Base-by-base conservation (phyloP, 2,797 vertebrate species). In the Pseudochirops corinnae region DNA sequence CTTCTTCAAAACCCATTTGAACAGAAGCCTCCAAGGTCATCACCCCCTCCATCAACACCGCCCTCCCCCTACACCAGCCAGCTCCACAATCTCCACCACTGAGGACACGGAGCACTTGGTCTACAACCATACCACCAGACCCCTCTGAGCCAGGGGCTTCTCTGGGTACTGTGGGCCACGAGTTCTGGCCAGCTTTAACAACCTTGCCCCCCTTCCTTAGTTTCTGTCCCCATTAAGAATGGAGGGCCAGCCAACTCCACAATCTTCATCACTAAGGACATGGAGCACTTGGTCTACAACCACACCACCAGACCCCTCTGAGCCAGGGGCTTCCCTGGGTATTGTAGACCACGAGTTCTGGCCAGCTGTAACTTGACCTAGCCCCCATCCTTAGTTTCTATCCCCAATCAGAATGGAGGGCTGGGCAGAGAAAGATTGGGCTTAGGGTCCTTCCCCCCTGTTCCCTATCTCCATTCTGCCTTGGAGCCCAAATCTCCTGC, bases 41-140 rank as follows among this genome's bases (percentile, higher is more conserved):
- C 98, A 97, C 93, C 74, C 74, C 24, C 99, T 0, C 12, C 94
- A 28, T 53, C 98, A 9, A 99, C 98, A 0, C 53, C 99, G 56
- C 0, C 99, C 99, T 0, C 99, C 98, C 0, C 90, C 99, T 26
- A 99, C 99, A 0, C 98, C 98, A 0, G 99, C 99, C 95, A 99
- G 98, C 93, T 98, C 98, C 90, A 99, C 99, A 0, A 97, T 99
- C 91, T 98, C 98, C 87, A 98, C 98, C 55, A 94, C 99, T 0
- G 99, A 99, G 96, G 99, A 99, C 98, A 99, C 98, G 0, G 99
- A 99, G 93, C 99, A 98, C 91, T 98, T 99, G 91, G 99, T 99
- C 95, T 99, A 99, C 98, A 99, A 99, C 98, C 99, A 97, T 98
- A 99, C 99, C 92, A 99, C 99, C 97, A 99, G 99, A 96, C 99